Evolutionary conservation across 2,888 invertebrate genomes (phyloP), one percentile per base, ranked within the genome.

Genomic region (Yponomeuta plumbellus): DNA sequence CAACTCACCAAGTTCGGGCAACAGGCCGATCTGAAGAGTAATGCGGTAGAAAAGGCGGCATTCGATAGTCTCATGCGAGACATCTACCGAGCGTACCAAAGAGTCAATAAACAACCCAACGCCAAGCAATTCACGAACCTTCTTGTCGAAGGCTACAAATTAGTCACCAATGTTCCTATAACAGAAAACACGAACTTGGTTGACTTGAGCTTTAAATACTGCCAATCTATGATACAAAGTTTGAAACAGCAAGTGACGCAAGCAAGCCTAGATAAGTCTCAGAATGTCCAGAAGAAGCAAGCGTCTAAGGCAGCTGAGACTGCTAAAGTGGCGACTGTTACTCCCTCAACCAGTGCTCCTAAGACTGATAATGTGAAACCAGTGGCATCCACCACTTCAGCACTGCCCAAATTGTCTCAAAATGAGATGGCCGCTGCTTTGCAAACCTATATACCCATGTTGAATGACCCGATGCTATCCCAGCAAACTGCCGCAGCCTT

Each of bases 131-230:
- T 96, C 71, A 91, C 92, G 1, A 92, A 93, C 65, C 86, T 96
- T 68, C 80, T 96, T 0, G 86, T 93, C 4, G 96, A 96, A 62
- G 93, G 94, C 2, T 96, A 95, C 74, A 95, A 94, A 77, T 87
- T 93, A 58, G 93, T 94, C 40, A 92, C 92, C 26, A 92, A 93
- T 65, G 93, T 93, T 73, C 92, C 93, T 61, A 80, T 92, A 66
- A 86, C 93, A 11, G 95, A 94, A 71, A 94, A 92, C 72, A 83
- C 86, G 67, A 94, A 94, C 75, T 82, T 93, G 11, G 84, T 94
- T 6, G 96, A 96, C 72, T 81, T 94, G 56, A 95, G 95, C 64
- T 89, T 94, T 71, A 95, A 94, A 78, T 94, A 94, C 74, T 95
- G 96, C 74, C 93, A 94, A 70, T 93, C 93, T 73, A 88, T 94